phyloP scores from a whole-genome alignment of 2,113 vertebrate species.

The Psettodes erumei region DNA sequence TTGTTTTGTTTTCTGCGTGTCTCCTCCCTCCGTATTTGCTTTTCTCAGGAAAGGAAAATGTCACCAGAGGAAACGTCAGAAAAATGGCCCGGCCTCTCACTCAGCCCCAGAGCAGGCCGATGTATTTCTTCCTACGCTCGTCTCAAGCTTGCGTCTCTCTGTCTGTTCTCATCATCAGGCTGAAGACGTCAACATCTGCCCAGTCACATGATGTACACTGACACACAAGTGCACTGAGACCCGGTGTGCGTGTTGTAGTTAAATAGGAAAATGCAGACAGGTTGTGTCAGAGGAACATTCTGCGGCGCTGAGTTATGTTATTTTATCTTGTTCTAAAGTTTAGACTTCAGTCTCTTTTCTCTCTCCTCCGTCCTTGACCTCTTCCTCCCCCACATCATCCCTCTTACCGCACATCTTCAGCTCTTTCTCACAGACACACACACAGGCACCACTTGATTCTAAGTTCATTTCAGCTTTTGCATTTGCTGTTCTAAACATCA shows the following conservation, averaged over 20 bases:
- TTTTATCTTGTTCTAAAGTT: slow-evolving; percentile 6
- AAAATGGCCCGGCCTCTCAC: slow-evolving; percentile 57
- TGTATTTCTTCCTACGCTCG: slow-evolving; percentile 16
- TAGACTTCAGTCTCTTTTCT: slow-evolving; percentile 5
- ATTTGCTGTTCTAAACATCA: not conserved
- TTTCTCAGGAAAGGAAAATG: slow-evolving; percentile 65
- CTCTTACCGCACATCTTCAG: not conserved
- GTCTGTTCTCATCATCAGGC: slow-evolving; percentile 13
- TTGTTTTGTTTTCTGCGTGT: slow-evolving; percentile 32
- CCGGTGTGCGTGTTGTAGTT: not conserved
- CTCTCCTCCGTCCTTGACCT: slow-evolving; percentile 7
- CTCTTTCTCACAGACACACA: not conserved
- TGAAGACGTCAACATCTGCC: slow-evolving; percentile 17
- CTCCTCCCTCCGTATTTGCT: slow-evolving; percentile 1
- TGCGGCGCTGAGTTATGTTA: not conserved
- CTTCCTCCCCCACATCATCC: slow-evolving; percentile 1
- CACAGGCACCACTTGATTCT: too few species aligned
- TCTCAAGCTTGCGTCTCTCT: slow-evolving; percentile 20
- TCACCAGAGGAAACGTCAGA: slow-evolving; percentile 68
- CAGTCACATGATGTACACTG: slow-evolving; percentile 3
- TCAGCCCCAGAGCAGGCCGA: slow-evolving; percentile 40
- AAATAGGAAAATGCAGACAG: not conserved
- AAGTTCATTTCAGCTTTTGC: too few species aligned
- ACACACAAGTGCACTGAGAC: too few species aligned
- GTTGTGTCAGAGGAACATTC: not conserved